Evolutionary conservation across 2,113 vertebrate genomes (phyloP), one percentile per base, ranked within the genome.

Genomic region (Xyliphius kryptos): DNA sequence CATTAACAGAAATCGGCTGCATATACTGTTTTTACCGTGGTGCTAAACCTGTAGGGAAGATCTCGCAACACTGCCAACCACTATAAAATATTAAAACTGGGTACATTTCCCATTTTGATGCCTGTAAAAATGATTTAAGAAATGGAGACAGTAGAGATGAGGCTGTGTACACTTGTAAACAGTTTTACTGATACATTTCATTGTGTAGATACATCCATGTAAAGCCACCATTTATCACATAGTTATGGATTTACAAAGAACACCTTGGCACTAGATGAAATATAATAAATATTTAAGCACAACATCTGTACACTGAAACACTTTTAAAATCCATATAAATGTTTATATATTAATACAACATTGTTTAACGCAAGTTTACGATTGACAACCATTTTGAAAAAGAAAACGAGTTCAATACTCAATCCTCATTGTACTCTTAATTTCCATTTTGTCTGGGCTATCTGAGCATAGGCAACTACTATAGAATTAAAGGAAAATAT

Each of bases 221-320:
- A 88, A 93, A 94, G 91, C 91, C 91, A 95, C 91, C 65, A 83
- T 91, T 89, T 89, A 90, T 91, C 91, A 94, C 90, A 90, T 83
- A 90, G 83, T 88, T 86, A 89, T 82, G 81, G 88, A 91, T 85
- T 83, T 84, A 89, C 91, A 87, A 87, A 69, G 62, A 81, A 89
- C 88, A 90, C 83, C 91, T 89, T 92, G 93, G 89, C 92, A 94
- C 82, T 81, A 90, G 83, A 90, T 91, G 92, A 87, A 82, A 90
- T 89, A 91, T 91, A 98, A 98, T 98, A 98, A 99, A 99, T 97
- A 93, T 88, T 86, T 90, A 89, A 95, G 93, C 90, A 97, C 90
- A 90, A 91, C 87, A 91, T 92, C 92, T 96, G 92, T 92, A 95
- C 93, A 95, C 89, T 90, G 85, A 90, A 90, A 92, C 88, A 88